These are phyloP conservation scores for Anableps anableps DNA, from an alignment of 2,797 vertebrate species.

Conservation along the genomic window DNA sequence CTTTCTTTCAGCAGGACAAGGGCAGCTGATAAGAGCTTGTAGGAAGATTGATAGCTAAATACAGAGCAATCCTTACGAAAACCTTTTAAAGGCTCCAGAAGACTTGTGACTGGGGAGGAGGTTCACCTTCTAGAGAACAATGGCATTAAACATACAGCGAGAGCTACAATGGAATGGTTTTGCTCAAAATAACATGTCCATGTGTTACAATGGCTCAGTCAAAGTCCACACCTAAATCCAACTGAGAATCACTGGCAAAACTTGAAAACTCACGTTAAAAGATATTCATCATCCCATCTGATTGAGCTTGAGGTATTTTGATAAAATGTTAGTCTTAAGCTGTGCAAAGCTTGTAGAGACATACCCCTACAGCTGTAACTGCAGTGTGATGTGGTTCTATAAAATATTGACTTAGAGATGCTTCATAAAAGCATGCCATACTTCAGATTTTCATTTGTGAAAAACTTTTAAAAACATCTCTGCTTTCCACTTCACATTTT, in stretches of 20 bases:
- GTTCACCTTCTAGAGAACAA: not conserved
- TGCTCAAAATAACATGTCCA: not conserved
- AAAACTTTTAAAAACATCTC: not conserved
- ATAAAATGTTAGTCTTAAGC: not conserved
- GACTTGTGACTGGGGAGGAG: no score
- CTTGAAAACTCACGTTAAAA: not conserved
- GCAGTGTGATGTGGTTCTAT: no score
- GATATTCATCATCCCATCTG: not conserved
- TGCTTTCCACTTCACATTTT: not conserved
- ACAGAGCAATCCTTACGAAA: not conserved
- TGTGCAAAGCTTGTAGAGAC: not conserved
- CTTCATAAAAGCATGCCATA: not conserved
- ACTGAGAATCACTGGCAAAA: not conserved
- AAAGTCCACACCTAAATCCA: not conserved
- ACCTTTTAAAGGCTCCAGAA: not conserved
- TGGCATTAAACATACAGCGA: not conserved
- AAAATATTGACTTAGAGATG: not conserved
- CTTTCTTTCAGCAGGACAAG: not conserved
- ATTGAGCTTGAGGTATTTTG: not conserved
- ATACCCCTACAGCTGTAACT: not conserved
- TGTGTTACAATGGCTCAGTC: not conserved
- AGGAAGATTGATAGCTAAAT: not conserved
- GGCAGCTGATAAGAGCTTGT: not conserved
- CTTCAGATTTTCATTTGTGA: not conserved
- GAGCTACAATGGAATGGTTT: not conserved